These are phyloP conservation scores for Armadillidium nasatum DNA, from an alignment of 1,140 invertebrate genomes.

Conservation along the genomic window DNA sequence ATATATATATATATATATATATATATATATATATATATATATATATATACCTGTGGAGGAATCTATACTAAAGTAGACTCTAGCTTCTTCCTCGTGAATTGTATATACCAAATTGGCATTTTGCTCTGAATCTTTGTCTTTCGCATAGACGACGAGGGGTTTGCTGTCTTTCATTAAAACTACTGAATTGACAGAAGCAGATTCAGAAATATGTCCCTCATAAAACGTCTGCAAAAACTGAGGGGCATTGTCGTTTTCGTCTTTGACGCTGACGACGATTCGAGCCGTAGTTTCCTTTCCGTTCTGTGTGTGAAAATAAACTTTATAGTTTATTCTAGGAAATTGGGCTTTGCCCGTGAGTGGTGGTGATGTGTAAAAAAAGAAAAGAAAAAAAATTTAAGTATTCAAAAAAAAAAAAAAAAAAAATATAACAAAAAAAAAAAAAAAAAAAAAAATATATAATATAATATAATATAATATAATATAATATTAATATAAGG, in stretches of 20 bases:
- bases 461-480: too few relatives aligned
- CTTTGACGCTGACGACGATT: conserved; percentile 52
- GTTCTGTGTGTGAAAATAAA: conserved; percentile 29
- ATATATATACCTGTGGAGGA: conserved; percentile 59
- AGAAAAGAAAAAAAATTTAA: too few relatives aligned
- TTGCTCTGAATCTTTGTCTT: conserved; percentile 72
- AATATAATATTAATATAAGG: too few relatives aligned
- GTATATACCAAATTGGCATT: conserved; percentile 72
- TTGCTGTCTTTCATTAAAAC: conserved; percentile 62
- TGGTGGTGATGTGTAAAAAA: too few relatives aligned
- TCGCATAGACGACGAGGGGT: conserved; percentile 75
- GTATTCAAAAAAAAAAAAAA: too few relatives aligned
- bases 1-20: too few relatives aligned
- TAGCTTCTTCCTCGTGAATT: conserved; percentile 69
- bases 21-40: too few relatives aligned
- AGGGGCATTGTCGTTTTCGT: conserved; percentile 76
- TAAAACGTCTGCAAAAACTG: conserved; percentile 63
- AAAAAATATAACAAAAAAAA: too few relatives aligned
- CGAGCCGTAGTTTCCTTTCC: conserved; percentile 45
- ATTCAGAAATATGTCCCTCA: conserved; percentile 75
- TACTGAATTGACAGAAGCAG: conserved; percentile 78
- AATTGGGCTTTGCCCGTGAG: too few relatives aligned
- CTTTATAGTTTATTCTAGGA: too few relatives aligned
- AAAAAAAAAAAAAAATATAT: too few relatives aligned
- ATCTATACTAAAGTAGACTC: conserved; percentile 76